Percentiles rank a stretch among this genome's conserved stretches.
phyloP scores from a whole-genome alignment of 2,797 vertebrate species.

The Tauraco hartlaubi region DNA sequence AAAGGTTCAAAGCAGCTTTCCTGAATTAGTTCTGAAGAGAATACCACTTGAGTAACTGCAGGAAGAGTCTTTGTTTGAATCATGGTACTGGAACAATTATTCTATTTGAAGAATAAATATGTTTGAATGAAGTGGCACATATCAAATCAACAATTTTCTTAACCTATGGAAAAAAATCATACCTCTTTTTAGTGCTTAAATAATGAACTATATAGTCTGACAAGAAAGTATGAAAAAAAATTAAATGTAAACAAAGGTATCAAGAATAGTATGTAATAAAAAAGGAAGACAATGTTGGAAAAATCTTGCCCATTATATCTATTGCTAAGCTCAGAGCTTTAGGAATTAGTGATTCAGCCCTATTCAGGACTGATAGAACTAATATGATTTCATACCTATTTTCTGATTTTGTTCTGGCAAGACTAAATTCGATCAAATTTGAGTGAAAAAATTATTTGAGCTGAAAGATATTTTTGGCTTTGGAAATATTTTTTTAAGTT shows the following conservation, averaged over 20 bases:
- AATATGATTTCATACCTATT: background rate
- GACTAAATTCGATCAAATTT: background rate
- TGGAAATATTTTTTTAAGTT: background rate
- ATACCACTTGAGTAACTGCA: background rate
- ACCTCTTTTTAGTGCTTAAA: background rate
- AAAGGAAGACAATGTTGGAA: background rate
- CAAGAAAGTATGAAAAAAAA: background rate
- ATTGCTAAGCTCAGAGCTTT: background rate
- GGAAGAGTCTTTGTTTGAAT: background rate
- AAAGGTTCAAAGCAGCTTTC: slow-evolving; percentile 27
- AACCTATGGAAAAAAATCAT: background rate
- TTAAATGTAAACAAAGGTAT: slow-evolving; percentile 22
- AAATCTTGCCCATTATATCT: background rate
- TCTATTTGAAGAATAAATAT: background rate
- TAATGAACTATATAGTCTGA: background rate
- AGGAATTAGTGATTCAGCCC: background rate
- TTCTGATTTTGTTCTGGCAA: background rate
- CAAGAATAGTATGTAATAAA: background rate
- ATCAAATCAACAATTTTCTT: background rate
- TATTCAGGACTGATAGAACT: background rate
- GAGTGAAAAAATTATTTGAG: background rate
- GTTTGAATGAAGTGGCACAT: background rate
- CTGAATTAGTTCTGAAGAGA: slow-evolving; percentile 51
- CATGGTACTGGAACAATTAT: background rate
- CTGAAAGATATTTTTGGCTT: background rate